Percentiles rank a stretch among this genome's conserved stretches.
Evolutionary conservation across 2,797 vertebrate genomes (phyloP).

Genomic region (Chaunax sp.): DNA sequence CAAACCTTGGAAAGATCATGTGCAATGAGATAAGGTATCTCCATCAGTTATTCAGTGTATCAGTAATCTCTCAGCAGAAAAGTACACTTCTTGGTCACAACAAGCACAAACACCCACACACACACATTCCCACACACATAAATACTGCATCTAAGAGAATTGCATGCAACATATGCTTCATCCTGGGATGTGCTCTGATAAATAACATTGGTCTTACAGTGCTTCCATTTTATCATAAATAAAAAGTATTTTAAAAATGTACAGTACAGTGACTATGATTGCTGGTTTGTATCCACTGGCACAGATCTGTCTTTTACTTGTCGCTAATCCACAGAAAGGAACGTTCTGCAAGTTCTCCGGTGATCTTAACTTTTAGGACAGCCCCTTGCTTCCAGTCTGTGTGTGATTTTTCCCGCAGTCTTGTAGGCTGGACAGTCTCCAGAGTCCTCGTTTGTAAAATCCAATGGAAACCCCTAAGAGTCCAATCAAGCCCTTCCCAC

Average conservation of each 20-base stretch:
- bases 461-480: slow-evolving; percentile 37
- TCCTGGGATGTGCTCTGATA: slow-evolving; percentile 77
- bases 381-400: not conserved
- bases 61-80: slow-evolving; percentile 78
- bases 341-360: slow-evolving; percentile 35
- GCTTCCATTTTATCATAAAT: slow-evolving; percentile 83
- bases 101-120: slow-evolving; percentile 35
- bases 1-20: slow-evolving; percentile 48
- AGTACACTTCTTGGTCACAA: slow-evolving; percentile 66
- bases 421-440: slow-evolving; percentile 3
- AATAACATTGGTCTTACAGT: slow-evolving; percentile 84
- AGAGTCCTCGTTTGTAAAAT: slow-evolving; percentile 30
- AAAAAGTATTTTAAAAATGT: slow-evolving; percentile 74
- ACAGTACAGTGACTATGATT: slow-evolving; percentile 72
- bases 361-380: slow-evolving; percentile 20
- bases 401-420: slow-evolving; percentile 1
- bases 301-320: slow-evolving; percentile 49
- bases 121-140: slow-evolving; percentile 43
- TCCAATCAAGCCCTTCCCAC: slow-evolving; percentile 34
- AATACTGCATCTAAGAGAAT: slow-evolving; percentile 68
- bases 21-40: slow-evolving; percentile 56
- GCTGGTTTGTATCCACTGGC: slow-evolving; percentile 63
- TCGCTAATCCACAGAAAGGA: slow-evolving; percentile 60
- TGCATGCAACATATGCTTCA: slow-evolving; percentile 59
- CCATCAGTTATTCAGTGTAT: slow-evolving; percentile 75